Conservation (phyloP, 92 coral and sea anemone species). For the Phenganax subtilis region DNA sequence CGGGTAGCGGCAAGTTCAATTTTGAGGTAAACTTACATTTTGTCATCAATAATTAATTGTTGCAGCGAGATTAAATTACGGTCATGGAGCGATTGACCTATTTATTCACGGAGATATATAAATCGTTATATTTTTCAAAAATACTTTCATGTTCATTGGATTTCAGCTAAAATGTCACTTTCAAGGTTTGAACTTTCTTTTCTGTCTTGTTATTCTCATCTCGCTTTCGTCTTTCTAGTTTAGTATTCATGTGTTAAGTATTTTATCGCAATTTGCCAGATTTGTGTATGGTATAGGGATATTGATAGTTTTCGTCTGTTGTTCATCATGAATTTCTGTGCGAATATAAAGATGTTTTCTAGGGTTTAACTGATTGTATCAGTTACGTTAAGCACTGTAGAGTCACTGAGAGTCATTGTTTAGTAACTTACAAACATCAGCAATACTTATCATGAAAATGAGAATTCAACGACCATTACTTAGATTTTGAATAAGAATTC, state of each 20-base stretch:
- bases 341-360: background rate
- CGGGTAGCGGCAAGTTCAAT: constrained; percentile 77
- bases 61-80: constrained; percentile 28
- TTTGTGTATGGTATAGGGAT: background rate
- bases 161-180: background rate
- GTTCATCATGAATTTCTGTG: background rate
- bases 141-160: background rate
- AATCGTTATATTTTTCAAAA: background rate
- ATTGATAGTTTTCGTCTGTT: constrained; percentile 23
- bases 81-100: constrained; percentile 16
- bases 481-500: no score
- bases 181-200: background rate
- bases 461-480: background rate
- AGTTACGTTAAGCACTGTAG: background rate
- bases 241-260: background rate
- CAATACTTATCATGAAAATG: background rate
- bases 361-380: background rate
- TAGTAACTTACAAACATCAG: background rate
- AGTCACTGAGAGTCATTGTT: background rate
- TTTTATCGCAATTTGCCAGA: background rate
- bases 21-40: constrained; percentile 73
- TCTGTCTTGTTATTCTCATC: background rate
- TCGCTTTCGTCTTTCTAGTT: background rate
- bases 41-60: constrained; percentile 42
- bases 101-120: background rate